Evolutionary conservation across 2,113 vertebrate genomes (phyloP).

Genomic region (Talpa occidentalis): DNA sequence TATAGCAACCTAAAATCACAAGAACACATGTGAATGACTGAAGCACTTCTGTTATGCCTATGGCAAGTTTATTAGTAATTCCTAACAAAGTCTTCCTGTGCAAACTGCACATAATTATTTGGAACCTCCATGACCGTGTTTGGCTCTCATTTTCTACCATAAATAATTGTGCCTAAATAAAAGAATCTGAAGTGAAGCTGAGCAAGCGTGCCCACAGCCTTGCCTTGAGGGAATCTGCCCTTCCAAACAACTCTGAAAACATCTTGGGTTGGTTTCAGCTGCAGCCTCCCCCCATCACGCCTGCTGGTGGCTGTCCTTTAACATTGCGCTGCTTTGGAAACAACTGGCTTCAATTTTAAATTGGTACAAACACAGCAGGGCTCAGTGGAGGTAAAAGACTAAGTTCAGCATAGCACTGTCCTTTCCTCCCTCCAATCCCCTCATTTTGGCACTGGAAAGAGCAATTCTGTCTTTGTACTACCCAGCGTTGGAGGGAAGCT

Average conservation of each 20-base stretch:
- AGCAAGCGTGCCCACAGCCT: constrained; percentile 62
- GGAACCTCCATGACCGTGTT: constrained; percentile 61
- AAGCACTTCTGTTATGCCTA: constrained; percentile 70
- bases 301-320: constrained; percentile 50
- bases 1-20: constrained; percentile 77
- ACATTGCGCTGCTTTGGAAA: constrained; percentile 58
- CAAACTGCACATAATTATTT: constrained; percentile 72
- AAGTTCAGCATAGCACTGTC: constrained; percentile 50
- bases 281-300: constrained; percentile 53
- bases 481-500: background rate
- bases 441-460: constrained; percentile 65
- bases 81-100: constrained; percentile 75
- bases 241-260: constrained; percentile 60
- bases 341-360: constrained; percentile 69
- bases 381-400: constrained; percentile 49
- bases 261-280: constrained; percentile 61
- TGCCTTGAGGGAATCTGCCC: constrained; percentile 44
- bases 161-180: constrained; percentile 73
- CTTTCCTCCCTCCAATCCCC: constrained; percentile 36
- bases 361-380: constrained; percentile 67
- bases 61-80: constrained; percentile 81
- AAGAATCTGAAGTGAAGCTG: constrained; percentile 75
- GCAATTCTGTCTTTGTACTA: constrained; percentile 50
- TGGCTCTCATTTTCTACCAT: constrained; percentile 58
- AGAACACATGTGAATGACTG: constrained; percentile 75